phyloP scores from a whole-genome alignment of 2,797 vertebrate species.

The Argya squamiceps region DNA sequence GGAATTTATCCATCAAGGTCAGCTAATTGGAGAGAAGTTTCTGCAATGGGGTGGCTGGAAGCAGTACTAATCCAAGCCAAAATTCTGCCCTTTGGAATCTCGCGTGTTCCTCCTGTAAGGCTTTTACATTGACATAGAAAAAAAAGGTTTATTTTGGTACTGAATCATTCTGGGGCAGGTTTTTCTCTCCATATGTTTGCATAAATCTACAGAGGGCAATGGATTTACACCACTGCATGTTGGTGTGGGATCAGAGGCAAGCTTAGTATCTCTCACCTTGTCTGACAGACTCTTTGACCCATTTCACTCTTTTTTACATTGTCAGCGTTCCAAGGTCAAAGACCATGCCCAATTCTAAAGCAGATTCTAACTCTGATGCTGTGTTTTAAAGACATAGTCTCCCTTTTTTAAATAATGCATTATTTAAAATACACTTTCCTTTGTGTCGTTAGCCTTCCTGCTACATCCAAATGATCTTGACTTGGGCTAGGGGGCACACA shows the following conservation, averaged over 20 bases:
- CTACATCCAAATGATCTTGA: not conserved
- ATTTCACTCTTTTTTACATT: conserved; percentile 43
- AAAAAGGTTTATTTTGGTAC: conserved; percentile 32
- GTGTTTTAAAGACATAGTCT: conserved; percentile 42
- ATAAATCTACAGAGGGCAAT: conserved; percentile 66
- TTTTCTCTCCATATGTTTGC: conserved; percentile 61
- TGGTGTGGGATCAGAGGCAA: conserved; percentile 52
- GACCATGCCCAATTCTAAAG: conserved; percentile 16
- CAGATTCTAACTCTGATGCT: not conserved
- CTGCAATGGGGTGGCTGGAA: not conserved
- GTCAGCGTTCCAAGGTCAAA: conserved; percentile 53
- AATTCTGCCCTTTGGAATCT: conserved; percentile 35
- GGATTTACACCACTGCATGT: conserved; percentile 42
- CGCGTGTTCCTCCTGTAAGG: not conserved
- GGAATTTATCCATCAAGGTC: conserved; percentile 57
- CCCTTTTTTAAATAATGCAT: not conserved
- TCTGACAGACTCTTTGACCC: conserved; percentile 60
- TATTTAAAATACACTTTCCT: conserved; percentile 6
- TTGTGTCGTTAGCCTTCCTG: not conserved
- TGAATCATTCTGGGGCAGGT: conserved; percentile 38
- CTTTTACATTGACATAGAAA: conserved; percentile 5
- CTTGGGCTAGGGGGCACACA: not conserved
- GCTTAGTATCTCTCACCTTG: conserved; percentile 54
- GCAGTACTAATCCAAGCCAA: conserved; percentile 36
- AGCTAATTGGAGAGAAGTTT: conserved; percentile 49